Conservation (phyloP, 2,113 vertebrate species). For the Nymphicus hollandicus region DNA sequence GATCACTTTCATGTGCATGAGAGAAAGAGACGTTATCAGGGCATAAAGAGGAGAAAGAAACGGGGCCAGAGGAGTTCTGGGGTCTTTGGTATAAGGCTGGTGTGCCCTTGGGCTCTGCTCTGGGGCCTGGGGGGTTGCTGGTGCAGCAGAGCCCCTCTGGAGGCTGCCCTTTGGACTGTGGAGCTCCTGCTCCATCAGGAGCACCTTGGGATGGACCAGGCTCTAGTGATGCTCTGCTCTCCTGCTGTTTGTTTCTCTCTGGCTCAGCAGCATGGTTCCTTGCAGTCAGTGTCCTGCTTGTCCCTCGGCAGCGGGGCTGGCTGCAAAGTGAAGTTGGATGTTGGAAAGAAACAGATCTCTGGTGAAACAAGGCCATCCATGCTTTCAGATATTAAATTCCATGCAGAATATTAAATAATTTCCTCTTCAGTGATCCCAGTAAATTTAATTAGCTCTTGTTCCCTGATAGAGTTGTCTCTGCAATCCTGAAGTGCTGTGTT, state of each 20-base stretch:
- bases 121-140: neutral
- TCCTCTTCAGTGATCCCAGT: slow-evolving; percentile 78
- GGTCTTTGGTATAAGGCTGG: neutral
- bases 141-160: neutral
- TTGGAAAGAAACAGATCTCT: neutral
- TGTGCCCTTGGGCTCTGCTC: rapidly evolving
- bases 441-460: slow-evolving; percentile 84
- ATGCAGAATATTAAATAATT: slow-evolving; percentile 81
- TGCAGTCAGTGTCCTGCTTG: neutral
- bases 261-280: neutral
- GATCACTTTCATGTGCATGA: neutral
- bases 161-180: neutral
- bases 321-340: neutral
- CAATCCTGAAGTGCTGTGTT: slow-evolving; percentile 17
- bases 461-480: slow-evolving; percentile 71
- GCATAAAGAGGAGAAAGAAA: neutral
- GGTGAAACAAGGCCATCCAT: slow-evolving; percentile 14
- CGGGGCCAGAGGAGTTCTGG: neutral
- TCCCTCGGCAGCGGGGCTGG: neutral
- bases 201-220: neutral
- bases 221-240: neutral
- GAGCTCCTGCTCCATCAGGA: neutral
- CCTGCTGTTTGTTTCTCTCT: neutral
- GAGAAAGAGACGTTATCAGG: neutral
- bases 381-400: slow-evolving; percentile 70